phyloP scores from a whole-genome alignment of 2,797 vertebrate species.

The Alauda arvensis region DNA sequence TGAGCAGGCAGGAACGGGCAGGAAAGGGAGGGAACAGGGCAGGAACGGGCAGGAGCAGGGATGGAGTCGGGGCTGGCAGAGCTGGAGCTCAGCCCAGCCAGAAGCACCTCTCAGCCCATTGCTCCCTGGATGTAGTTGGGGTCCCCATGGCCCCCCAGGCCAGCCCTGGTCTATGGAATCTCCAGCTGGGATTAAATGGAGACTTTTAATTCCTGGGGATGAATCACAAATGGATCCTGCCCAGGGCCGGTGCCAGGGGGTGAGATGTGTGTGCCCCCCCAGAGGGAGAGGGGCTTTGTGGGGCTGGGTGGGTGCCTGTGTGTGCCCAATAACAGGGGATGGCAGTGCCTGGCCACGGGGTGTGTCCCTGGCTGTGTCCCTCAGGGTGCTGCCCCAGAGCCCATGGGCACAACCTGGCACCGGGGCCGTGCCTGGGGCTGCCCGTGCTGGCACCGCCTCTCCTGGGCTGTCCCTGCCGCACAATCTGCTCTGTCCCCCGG shows the following conservation, averaged over 20 bases:
- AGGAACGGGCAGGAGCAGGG: not conserved
- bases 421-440: not conserved
- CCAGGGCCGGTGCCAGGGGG: not conserved
- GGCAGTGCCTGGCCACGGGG: not conserved
- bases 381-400: not conserved
- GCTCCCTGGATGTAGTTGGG: not conserved
- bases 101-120: not conserved
- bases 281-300: not conserved
- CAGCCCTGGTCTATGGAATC: not conserved
- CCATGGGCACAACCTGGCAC: not conserved
- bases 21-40: not conserved
- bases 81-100: not conserved
- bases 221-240: not conserved
- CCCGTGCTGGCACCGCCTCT: not conserved
- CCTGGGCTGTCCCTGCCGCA: not conserved
- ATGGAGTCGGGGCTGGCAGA: not conserved
- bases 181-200: not conserved
- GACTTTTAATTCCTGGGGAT: not conserved
- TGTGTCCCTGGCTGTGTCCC: not conserved
- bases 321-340: not conserved
- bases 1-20: not conserved
- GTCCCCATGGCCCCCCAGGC: not conserved
- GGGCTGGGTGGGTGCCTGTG: not conserved
- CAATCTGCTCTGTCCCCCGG: not conserved
- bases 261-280: not conserved